These are phyloP conservation scores for Grallaria varia DNA, from an alignment of 2,113 vertebrate species.

Conservation along the genomic window DNA sequence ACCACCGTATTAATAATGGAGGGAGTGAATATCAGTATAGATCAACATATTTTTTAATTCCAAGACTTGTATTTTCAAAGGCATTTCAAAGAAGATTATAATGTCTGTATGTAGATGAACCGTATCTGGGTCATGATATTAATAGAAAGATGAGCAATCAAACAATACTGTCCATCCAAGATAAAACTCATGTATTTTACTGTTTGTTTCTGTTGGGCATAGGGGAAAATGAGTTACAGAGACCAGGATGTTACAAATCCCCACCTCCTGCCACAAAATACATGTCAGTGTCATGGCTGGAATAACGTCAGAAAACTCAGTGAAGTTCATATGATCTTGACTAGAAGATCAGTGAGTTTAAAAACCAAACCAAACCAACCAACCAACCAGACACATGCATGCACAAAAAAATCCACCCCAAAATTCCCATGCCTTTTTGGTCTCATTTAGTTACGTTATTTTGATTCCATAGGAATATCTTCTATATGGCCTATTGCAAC, in stretches of 20 bases:
- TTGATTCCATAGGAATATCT: not conserved
- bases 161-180: not conserved
- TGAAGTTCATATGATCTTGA: not conserved
- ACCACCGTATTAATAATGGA: not conserved
- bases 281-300: not conserved
- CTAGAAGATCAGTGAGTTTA: not conserved
- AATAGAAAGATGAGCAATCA: not conserved
- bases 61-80: not conserved
- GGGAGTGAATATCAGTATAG: not conserved
- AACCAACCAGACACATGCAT: not conserved
- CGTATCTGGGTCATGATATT: not conserved
- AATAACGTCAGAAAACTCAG: not conserved
- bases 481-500: not conserved
- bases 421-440: not conserved
- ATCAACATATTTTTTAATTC: not conserved
- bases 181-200: not conserved
- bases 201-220: not conserved
- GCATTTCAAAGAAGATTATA: not conserved
- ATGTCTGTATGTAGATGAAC: not conserved
- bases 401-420: accelerated
- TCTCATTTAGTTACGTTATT: not conserved
- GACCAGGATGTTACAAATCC: not conserved
- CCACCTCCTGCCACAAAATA: not conserved
- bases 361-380: not conserved
- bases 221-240: not conserved